Base-by-base conservation (phyloP, 1,140 invertebrate species). In the Drosophila elegans region DNA sequence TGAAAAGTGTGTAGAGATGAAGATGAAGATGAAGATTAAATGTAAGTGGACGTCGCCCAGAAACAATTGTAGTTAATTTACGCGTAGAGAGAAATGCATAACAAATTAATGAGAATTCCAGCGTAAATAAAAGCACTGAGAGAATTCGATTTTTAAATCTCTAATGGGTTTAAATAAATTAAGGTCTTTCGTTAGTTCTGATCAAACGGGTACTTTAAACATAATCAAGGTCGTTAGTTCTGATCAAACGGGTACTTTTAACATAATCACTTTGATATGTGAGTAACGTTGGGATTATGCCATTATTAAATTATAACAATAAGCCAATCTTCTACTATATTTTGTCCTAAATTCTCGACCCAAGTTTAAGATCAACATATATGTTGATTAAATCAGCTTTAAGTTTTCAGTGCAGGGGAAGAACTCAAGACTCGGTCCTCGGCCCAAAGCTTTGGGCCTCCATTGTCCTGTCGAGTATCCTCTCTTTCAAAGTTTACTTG, bases 21-120 rank as follows among this genome's bases (percentile, higher is more conserved):
- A 85, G 82, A 67, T 68, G 72, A 64, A 85, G 82, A 86, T 78
- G 64, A 79, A 88, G 79, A 86, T 86, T 86, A 86, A 88, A 88
- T 80, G 83, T 79, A 77, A 86, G 83, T 82, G 82, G 75, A 88
- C 59, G 66, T 44, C 54, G 64, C 52, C 66, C 78, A 81, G 72
- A 88, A 86, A 86, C 83, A 86, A 86, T 86, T 86, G 83, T 86
- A 79, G 79, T 86, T 86, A 86, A 86, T 86, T 86, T 83, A 88
- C 83, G 79, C 71, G 74, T 56, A 62, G 53, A 78, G 72, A 77
- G 73, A 78, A 88, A 68, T 82, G 83, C 83, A 86, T 86, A 79
- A 79, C 66, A 88, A 82, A 88, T 83, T 82, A 88, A 88, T 86
- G 79, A 82, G 78, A 78, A 69, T 64, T 64, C 48, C 51, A 63